Percentiles rank a stretch among this genome's conserved stretches.
These are phyloP conservation scores for Sebastolobus altivelis DNA, from an alignment of 2,797 vertebrate genomes.

Conservation along the genomic window DNA sequence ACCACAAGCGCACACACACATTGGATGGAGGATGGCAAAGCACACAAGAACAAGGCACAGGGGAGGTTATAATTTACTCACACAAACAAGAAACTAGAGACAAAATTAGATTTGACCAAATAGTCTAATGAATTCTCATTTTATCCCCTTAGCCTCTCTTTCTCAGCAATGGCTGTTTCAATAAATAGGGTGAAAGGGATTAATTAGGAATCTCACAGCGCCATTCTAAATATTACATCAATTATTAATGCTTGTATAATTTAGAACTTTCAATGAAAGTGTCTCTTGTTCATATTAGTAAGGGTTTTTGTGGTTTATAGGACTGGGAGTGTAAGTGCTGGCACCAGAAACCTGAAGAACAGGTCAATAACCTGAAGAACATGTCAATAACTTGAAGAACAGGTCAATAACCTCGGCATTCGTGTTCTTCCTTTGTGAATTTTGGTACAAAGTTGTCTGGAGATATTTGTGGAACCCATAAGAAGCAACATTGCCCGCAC, in stretches of 20 bases:
- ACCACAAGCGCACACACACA: not conserved
- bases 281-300: constrained; percentile 16
- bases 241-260: constrained; percentile 54
- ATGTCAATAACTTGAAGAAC: not conserved
- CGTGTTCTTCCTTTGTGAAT: not conserved
- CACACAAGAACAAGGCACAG: constrained; percentile 32
- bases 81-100: constrained; percentile 34
- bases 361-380: not conserved
- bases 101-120: constrained; percentile 51
- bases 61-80: constrained; percentile 38
- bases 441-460: not conserved
- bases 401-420: not conserved
- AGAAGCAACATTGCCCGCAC: not conserved
- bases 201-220: constrained; percentile 55
- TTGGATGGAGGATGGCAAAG: not conserved
- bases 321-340: not conserved
- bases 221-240: constrained; percentile 47
- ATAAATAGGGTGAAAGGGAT: constrained; percentile 43
- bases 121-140: constrained; percentile 35
- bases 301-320: constrained; percentile 3
- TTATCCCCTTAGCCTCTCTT: constrained; percentile 25
- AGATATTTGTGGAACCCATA: constrained; percentile 3
- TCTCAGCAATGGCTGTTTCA: constrained; percentile 29
- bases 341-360: not conserved
- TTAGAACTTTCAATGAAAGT: constrained; percentile 26